Conservation (phyloP, 2,888 invertebrate species). For the Nineta flava region DNA sequence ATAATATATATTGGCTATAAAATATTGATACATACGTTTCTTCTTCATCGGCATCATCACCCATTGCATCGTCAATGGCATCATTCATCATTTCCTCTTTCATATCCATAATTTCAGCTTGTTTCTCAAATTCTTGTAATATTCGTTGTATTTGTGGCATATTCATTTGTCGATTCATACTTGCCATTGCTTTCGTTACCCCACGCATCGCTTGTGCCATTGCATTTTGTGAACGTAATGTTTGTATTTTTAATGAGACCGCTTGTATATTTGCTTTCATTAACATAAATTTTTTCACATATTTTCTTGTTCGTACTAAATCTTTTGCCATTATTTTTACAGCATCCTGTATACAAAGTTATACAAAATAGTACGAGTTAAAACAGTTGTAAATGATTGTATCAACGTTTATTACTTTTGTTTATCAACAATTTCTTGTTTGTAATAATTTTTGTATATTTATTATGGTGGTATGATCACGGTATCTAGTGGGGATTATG, state of each 20-base stretch:
- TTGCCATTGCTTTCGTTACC: conserved; percentile 94
- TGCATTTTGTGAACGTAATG: conserved; percentile 92
- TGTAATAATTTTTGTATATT: not conserved
- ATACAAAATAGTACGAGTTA: too few relatives aligned
- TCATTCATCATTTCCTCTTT: conserved; percentile 99
- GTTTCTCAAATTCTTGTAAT: conserved; percentile 94
- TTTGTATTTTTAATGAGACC: conserved; percentile 93
- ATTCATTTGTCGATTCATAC: conserved; percentile 94
- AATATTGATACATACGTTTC: conserved; percentile 52
- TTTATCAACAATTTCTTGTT: not conserved
- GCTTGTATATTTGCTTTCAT: conserved; percentile 99
- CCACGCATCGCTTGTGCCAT: conserved; percentile 99
- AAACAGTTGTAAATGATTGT: too few relatives aligned
- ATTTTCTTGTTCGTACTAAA: conserved; percentile 85
- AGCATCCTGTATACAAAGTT: conserved; percentile 87
- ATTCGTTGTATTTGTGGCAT: conserved; percentile 98
- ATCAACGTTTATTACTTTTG: too few relatives aligned
- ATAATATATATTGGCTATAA: too few relatives aligned
- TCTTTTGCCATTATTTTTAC: conserved; percentile 99
- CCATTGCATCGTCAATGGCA: conserved; percentile 99
- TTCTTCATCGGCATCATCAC: conserved; percentile 94
- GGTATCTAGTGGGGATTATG: too few relatives aligned
- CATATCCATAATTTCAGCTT: conserved; percentile 99
- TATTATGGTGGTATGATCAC: too few relatives aligned
- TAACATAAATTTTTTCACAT: conserved; percentile 95